Base-by-base conservation (phyloP, 1,140 invertebrate genomes). In the Calliphora vicina region DNA sequence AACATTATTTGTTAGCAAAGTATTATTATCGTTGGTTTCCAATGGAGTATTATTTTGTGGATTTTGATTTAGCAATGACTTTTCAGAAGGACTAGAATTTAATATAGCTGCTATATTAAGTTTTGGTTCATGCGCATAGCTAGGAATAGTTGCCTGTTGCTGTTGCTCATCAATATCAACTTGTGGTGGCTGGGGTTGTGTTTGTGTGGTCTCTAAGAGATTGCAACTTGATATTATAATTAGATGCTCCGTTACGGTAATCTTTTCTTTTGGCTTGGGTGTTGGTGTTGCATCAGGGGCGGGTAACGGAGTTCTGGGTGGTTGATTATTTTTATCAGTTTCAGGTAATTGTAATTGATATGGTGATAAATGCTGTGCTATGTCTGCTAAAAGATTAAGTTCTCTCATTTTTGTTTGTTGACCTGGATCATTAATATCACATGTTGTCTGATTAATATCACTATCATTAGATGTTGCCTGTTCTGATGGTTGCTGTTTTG, bases 351-450 rank as follows among this genome's bases (percentile, higher is more conserved):
- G 20, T 67, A 67, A 67, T 67, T 67, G 61, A 23, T 67, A 25
- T 67, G 74, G 42, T 12, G 74, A 78, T 78, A 78, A 42, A 42
- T 35, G 73, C 35, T 76, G 73, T 0, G 73, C 74, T 13, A 78
- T 78, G 43, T 43, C 42, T 10, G 74, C 74, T 43, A 78, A 42
- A 78, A 78, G 35, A 78, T 78, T 78, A 43, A 43, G n/a, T 25
- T 78, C 74, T 20, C 35, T 43, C 74, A 78, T 78, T 78, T 43
- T 20, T 45, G 35, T 5, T 23, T 17, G 6, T 12, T 23, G n/a
- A 23, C 15, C n/a, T 17, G 15, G 6, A 15, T 9, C 17, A 76
- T 42, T 76, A 17, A n/a, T 42, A 35, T 43, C 20, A 78, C 23
- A 43, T 5, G 15, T 43, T 78, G 15, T 12, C 20, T 45, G 73